Percentiles rank a stretch among this genome's conserved stretches.
Conservation (phyloP, 2,888 invertebrate genomes). For the Orchesellides sinensis region DNA sequence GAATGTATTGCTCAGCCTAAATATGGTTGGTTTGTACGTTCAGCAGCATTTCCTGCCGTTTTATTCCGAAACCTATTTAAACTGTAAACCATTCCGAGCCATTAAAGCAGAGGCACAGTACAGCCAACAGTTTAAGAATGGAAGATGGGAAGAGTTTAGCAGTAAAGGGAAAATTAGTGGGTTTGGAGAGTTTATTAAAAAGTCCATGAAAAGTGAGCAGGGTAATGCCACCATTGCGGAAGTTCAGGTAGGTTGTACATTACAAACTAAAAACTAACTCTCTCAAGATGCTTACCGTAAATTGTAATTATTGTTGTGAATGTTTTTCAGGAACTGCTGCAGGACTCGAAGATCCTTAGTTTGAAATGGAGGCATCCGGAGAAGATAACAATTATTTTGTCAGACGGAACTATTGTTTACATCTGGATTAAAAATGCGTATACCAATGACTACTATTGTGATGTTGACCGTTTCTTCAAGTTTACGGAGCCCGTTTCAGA, state of each 20-base stretch:
- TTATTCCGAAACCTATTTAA: slow-evolving; percentile 56
- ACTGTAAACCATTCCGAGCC: slow-evolving; percentile 58
- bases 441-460: slow-evolving; percentile 66
- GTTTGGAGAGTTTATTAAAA: slow-evolving; percentile 69
- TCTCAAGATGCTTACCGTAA: neutral
- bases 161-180: slow-evolving; percentile 68
- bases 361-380: slow-evolving; percentile 68
- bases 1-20: neutral
- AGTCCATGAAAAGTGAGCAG: slow-evolving; percentile 69
- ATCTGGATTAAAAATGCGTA: slow-evolving; percentile 68
- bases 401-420: slow-evolving; percentile 71
- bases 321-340: slow-evolving; percentile 56
- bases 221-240: slow-evolving; percentile 68
- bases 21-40: slow-evolving; percentile 70
- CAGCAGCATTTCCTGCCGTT: slow-evolving; percentile 71
- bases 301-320: neutral
- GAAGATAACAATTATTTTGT: slow-evolving; percentile 64
- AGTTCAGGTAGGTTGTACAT: slow-evolving; percentile 72
- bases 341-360: slow-evolving; percentile 65
- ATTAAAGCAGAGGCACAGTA: slow-evolving; percentile 59
- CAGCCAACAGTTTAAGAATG: slow-evolving; percentile 61
- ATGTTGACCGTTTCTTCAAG: slow-evolving; percentile 67
- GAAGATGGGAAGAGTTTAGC: slow-evolving; percentile 65
- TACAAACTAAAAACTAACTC: neutral
- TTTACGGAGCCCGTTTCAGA: slow-evolving; percentile 67